Percentiles rank a stretch among this genome's conserved stretches.
Conservation (phyloP, 2,797 vertebrate species). For the Loris lydekkerianus region DNA sequence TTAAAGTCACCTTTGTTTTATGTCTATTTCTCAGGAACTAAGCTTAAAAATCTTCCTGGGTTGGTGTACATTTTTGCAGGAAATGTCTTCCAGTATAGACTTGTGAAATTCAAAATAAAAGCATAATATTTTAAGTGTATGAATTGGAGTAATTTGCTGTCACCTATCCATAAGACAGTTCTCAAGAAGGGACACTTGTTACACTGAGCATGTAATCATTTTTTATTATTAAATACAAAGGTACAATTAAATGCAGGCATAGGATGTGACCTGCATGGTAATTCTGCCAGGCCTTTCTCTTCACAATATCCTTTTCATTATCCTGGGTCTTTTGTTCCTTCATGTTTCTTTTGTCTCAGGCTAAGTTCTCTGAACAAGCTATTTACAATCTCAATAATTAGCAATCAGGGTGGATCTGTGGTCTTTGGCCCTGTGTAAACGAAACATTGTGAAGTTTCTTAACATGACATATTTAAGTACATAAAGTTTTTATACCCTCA, state of each 20-base stretch:
- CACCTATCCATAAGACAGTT: slow-evolving; percentile 69
- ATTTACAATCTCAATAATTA: slow-evolving; percentile 84
- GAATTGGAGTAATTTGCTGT: slow-evolving; percentile 83
- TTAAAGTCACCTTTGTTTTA: slow-evolving; percentile 25
- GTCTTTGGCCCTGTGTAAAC: slow-evolving; percentile 66
- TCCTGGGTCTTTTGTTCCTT: slow-evolving; percentile 75
- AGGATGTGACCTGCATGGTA: slow-evolving; percentile 81
- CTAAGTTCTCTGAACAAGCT: slow-evolving; percentile 72
- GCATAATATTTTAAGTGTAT: slow-evolving; percentile 76
- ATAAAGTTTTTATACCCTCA: slow-evolving; percentile 71
- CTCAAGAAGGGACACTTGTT: slow-evolving; percentile 79
- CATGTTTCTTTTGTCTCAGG: slow-evolving; percentile 77
- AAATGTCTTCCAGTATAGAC: slow-evolving; percentile 56
- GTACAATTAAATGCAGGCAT: slow-evolving; percentile 83
- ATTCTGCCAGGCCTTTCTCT: slow-evolving; percentile 76
- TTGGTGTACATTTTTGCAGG: slow-evolving; percentile 47
- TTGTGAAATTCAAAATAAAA: slow-evolving; percentile 72
- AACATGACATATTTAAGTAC: slow-evolving; percentile 74
- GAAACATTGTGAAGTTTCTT: slow-evolving; percentile 79
- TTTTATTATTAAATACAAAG: slow-evolving; percentile 86
- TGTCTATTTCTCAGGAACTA: slow-evolving; percentile 34
- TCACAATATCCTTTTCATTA: slow-evolving; percentile 79
- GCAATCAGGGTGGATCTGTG: slow-evolving; percentile 79
- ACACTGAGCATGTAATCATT: slow-evolving; percentile 81
- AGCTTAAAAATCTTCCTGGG: slow-evolving; percentile 39